phyloP scores from a whole-genome alignment of 2,888 invertebrate genomes.

The Oligia strigilis region DNA sequence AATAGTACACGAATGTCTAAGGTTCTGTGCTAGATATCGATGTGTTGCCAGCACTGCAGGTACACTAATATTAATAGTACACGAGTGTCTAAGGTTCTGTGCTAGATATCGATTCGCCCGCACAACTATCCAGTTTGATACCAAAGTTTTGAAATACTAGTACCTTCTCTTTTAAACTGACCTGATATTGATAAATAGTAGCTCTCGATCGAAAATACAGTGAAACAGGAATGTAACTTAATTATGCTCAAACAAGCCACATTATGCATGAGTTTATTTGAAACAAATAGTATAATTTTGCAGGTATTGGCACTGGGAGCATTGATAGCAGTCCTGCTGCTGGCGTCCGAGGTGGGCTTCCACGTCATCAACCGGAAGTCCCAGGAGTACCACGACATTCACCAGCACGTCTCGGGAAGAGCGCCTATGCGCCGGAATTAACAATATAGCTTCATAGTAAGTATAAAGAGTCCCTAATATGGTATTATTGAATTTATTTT shows the following conservation, averaged over 20 bases:
- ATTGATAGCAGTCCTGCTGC: slow-evolving; percentile 54
- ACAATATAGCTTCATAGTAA: background rate
- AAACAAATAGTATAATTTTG: slow-evolving; percentile 2
- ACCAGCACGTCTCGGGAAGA: background rate
- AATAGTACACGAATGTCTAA: background rate
- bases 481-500: too few species aligned
- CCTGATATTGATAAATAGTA: background rate
- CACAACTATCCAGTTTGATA: background rate
- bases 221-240: background rate
- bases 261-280: too few species aligned
- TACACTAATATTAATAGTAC: too few species aligned
- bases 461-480: too few species aligned
- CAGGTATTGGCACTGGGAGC: slow-evolving; percentile 64
- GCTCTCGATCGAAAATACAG: background rate
- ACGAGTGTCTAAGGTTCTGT: too few species aligned
- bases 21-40: background rate
- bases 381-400: background rate
- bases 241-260: background rate
- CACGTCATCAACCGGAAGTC: slow-evolving; percentile 21
- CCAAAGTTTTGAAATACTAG: background rate
- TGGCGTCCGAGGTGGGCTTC: slow-evolving; percentile 58
- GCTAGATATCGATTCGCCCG: background rate
- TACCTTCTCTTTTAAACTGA: background rate
- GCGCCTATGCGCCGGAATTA: background rate
- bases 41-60: too few species aligned